These are phyloP conservation scores for Lutjanus argentimaculatus DNA, from an alignment of 2,797 vertebrate genomes.

Conservation along the genomic window DNA sequence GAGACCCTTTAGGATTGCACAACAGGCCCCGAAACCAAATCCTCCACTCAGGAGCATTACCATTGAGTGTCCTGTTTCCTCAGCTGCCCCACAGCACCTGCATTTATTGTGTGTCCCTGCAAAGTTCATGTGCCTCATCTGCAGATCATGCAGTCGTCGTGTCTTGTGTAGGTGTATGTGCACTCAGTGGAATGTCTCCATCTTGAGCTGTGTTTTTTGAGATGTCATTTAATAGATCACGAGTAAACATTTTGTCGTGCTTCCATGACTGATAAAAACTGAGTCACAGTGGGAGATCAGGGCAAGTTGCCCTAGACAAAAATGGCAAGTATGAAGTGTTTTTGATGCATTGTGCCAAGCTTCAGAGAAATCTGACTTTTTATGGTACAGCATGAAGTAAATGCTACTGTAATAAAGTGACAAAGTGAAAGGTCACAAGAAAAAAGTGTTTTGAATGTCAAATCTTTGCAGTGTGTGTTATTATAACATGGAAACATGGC, in stretches of 20 bases:
- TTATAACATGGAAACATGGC: not conserved
- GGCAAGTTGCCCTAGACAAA: slow-evolving; percentile 24
- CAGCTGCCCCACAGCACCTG: slow-evolving; percentile 29
- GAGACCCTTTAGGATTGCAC: slow-evolving; percentile 52
- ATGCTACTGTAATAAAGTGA: slow-evolving; percentile 3
- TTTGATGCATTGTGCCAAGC: slow-evolving; percentile 1
- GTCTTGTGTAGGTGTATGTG: not conserved
- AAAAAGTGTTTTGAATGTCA: slow-evolving; percentile 2
- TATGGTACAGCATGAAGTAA: slow-evolving; percentile 2
- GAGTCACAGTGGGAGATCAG: slow-evolving; percentile 19
- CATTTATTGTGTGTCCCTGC: slow-evolving; percentile 5
- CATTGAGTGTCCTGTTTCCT: slow-evolving; percentile 33
- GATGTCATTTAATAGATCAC: not conserved
- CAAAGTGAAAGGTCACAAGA: not conserved
- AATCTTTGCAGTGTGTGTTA: not conserved
- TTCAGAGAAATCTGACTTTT: slow-evolving; percentile 10
- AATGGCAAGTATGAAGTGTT: slow-evolving; percentile 7
- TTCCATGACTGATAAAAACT: slow-evolving; percentile 11
- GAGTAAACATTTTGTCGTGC: slow-evolving; percentile 10
- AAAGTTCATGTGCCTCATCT: not conserved
- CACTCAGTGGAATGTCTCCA: not conserved
- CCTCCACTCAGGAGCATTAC: slow-evolving; percentile 32
- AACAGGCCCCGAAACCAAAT: slow-evolving; percentile 64
- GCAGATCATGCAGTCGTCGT: not conserved
- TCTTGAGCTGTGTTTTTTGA: not conserved